Base-by-base conservation (phyloP, 1,140 invertebrate species). In the Zaprionus africanus region DNA sequence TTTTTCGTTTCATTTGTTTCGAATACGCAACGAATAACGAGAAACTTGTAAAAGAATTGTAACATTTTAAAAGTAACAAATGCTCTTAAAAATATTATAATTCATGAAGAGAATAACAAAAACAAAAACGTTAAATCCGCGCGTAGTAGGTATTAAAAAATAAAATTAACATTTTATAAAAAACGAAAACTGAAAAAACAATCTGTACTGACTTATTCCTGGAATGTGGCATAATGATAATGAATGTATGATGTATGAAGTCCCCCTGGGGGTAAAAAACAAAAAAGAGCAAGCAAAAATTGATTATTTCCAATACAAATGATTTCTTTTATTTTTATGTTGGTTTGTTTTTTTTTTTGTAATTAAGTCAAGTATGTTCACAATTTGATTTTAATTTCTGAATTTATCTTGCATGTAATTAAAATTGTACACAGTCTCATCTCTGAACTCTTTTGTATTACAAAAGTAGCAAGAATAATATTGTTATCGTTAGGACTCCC, bases 131-230 rank as follows among this genome's bases (percentile, higher is more conserved):
- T 87, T 86, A 80, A 81, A 62, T 15, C 78, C 76, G 76, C 81
- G 82, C 82, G 70, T 82, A 90, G 85, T 90, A 85, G 76, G 85
- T 90, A 90, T 90, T 90, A 66, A 57, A 34, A 90, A 90, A 90
- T 90, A 90, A 85, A 90, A 90, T 79, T 90, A 90, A 90, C 76
- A 77, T 90, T 90, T 90, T 90, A 75, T 90, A 90, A 64, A 90
- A 88, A 64, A 72, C 65, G 26, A 12, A 34, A 63, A 61, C 31
- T 34, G 41, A 31, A 17, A 17, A 31, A 53, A 60, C 43, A 31
- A 53, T 54, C 43, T 34, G 31, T 46, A 58, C 26, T 56, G 13
- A 36, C 34, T 17, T 60, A 15, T 58, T 26, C 22, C n/a, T 17
- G 41, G 41, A 46, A 17, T 46, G 41, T 17, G n/a, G 41, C 17